These are phyloP conservation scores for Lycocerus yunnanus DNA, from an alignment of 2,888 invertebrate genomes.

Conservation along the genomic window DNA sequence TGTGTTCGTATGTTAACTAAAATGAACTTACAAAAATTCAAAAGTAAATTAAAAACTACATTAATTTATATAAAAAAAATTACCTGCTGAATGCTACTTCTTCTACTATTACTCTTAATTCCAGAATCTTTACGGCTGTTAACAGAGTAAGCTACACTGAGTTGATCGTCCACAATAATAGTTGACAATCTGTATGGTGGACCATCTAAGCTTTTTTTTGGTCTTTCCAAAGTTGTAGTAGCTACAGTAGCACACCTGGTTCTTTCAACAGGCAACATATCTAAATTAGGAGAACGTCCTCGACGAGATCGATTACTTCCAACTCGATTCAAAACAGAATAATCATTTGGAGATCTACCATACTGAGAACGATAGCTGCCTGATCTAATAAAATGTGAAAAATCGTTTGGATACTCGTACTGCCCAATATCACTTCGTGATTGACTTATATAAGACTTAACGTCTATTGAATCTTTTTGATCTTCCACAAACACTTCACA, in stretches of 20 bases:
- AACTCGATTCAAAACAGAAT: constrained; percentile 52
- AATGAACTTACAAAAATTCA: not conserved
- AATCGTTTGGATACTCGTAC: constrained; percentile 50
- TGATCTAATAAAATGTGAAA: constrained; percentile 68
- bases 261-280: constrained; percentile 38
- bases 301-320: constrained; percentile 58
- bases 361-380: constrained; percentile 75
- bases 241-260: constrained; percentile 51
- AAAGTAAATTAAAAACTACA: not conserved
- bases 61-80: not conserved
- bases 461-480: constrained; percentile 67
- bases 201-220: constrained; percentile 56
- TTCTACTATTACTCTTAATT: constrained; percentile 80
- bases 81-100: constrained; percentile 87
- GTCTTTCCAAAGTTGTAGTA: constrained; percentile 51
- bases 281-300: constrained; percentile 54
- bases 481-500: constrained; percentile 38
- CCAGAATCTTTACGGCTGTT: constrained; percentile 89
- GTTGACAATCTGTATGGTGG: constrained; percentile 47
- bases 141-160: constrained; percentile 75
- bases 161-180: constrained; percentile 62
- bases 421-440: constrained; percentile 70
- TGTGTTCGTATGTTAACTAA: too few species aligned
- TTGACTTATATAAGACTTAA: constrained; percentile 74
- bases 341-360: constrained; percentile 61